A percentile compares a stretch with the other conserved stretches of the same genome.
Evolutionary conservation across 2,113 vertebrate species (phyloP).

Genomic region (Sturnus vulgaris): DNA sequence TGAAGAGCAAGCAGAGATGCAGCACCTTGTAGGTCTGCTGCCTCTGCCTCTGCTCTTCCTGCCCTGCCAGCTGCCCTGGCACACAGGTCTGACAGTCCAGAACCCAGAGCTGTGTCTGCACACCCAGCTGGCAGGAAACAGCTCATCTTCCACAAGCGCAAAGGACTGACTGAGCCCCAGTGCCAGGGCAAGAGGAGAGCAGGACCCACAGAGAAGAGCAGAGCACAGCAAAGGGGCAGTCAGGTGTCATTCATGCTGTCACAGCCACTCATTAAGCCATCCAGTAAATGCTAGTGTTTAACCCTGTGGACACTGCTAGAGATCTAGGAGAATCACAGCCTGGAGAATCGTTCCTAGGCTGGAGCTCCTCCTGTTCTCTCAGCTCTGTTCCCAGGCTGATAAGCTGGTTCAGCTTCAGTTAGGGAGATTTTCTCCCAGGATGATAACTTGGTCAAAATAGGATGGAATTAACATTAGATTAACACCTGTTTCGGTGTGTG

Average conservation of each 20-base stretch:
- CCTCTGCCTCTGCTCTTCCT: background rate
- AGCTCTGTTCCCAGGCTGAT: too few species aligned
- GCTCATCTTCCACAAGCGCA: background rate
- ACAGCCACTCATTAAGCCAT: background rate
- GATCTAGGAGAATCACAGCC: too few species aligned
- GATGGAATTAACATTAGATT: too few species aligned
- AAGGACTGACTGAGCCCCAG: background rate
- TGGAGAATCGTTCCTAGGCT: too few species aligned
- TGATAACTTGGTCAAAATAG: too few species aligned
- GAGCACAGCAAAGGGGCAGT: too few species aligned
- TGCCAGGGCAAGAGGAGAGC: accelerated
- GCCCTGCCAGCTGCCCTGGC: background rate
- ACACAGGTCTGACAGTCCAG: background rate
- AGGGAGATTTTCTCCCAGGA: too few species aligned
- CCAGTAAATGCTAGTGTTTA: background rate
- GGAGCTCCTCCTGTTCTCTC: too few species aligned
- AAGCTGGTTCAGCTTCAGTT: too few species aligned
- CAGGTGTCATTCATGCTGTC: background rate
- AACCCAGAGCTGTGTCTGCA: background rate
- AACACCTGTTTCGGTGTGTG: too few species aligned
- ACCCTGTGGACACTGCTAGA: background rate
- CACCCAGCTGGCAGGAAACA: background rate
- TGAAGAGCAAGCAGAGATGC: background rate
- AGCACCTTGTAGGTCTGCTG: background rate
- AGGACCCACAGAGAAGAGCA: accelerated